phyloP scores from a whole-genome alignment of 92 coral and sea anemone genomes.

The Zoanthus sociatus region DNA sequence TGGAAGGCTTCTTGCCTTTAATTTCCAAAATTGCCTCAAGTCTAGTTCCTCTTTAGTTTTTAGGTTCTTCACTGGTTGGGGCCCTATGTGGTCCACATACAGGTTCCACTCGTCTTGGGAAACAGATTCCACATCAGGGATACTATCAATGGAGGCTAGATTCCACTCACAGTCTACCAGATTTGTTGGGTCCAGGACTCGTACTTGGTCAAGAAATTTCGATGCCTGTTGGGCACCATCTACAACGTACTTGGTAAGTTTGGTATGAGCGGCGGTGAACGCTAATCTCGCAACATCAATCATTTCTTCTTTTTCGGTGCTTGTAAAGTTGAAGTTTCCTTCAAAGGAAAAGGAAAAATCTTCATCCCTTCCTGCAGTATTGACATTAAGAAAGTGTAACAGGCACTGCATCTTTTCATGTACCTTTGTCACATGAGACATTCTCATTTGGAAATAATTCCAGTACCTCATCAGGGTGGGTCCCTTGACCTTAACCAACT shows the following conservation, averaged over 20 bases:
- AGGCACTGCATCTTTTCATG: constrained; percentile 57
- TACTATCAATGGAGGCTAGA: constrained; percentile 37
- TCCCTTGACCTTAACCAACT: constrained; percentile 62
- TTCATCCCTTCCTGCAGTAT: constrained; percentile 48
- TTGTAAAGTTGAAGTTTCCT: constrained; percentile 25
- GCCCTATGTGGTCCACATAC: constrained; percentile 41
- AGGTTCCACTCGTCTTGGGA: constrained; percentile 67
- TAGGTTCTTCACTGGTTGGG: constrained; percentile 53
- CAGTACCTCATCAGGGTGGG: constrained; percentile 62
- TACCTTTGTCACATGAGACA: constrained; percentile 60
- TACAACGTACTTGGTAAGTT: constrained; percentile 59
- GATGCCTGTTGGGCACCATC: constrained; percentile 73
- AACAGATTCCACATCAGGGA: constrained; percentile 60
- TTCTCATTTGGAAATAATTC: constrained; percentile 53
- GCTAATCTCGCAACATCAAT: constrained; percentile 35
- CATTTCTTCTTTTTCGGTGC: constrained; percentile 45
- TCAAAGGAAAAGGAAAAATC: constrained; percentile 59
- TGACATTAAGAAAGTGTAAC: constrained; percentile 51
- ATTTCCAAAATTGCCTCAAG: constrained; percentile 66
- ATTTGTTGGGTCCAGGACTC: constrained; percentile 61
- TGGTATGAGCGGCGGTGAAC: constrained; percentile 52
- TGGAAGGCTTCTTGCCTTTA: constrained; percentile 67
- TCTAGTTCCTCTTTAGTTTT: constrained; percentile 49
- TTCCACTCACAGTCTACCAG: constrained; percentile 1
- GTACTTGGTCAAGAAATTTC: constrained; percentile 52